A percentile compares a stretch with the other conserved stretches of the same genome.
Conservation (phyloP, 2,113 vertebrate species). For the Nothocercus julius region DNA sequence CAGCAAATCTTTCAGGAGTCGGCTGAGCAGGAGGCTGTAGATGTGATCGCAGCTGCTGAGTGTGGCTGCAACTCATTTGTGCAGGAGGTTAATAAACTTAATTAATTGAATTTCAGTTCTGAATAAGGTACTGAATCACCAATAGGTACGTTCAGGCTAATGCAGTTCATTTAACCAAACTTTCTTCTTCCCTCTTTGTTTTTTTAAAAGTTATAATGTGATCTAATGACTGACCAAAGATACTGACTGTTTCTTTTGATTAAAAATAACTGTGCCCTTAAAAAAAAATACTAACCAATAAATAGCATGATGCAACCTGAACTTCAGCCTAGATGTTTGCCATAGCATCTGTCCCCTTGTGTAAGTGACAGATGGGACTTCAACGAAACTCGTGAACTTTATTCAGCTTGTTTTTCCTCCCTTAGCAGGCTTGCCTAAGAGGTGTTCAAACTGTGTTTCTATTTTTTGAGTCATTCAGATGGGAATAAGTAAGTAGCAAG, state of each 20-base stretch:
- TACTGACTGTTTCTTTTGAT: neutral
- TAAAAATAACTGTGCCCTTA: neutral
- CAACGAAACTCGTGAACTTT: neutral
- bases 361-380: neutral
- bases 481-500: neutral
- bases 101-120: slow-evolving; percentile 28
- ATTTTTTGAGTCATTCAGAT: neutral
- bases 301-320: neutral
- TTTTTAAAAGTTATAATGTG: neutral
- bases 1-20: slow-evolving; percentile 21
- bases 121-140: neutral
- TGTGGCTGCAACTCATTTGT: slow-evolving; percentile 14
- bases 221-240: neutral
- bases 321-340: neutral
- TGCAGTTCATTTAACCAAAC: neutral
- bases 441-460: neutral
- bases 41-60: slow-evolving; percentile 54
- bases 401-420: neutral
- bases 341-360: neutral
- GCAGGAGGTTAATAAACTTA: slow-evolving; percentile 23
- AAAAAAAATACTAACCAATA: neutral
- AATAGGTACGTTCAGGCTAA: neutral
- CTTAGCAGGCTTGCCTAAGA: neutral
- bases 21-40: slow-evolving; percentile 16
- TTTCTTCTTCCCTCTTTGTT: neutral